phyloP scores from a whole-genome alignment of 2,113 vertebrate genomes.

The Pterocles orientalis region DNA sequence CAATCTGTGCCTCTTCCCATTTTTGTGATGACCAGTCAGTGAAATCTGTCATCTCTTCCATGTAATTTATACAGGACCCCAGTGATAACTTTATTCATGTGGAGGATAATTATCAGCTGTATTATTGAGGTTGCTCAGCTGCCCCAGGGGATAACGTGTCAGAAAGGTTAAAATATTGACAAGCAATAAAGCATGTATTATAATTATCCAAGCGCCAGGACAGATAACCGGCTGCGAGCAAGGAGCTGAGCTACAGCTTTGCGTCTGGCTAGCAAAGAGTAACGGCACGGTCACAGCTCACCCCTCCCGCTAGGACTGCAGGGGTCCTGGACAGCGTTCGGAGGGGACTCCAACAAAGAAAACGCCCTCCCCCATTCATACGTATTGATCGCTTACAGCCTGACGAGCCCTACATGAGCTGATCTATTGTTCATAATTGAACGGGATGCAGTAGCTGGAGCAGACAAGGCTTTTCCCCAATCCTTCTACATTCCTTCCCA shows the following conservation, averaged over 20 bases:
- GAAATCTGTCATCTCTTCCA: conserved; percentile 37
- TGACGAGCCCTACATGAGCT: background rate
- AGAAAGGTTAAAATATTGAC: conserved; percentile 68
- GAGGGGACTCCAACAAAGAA: background rate
- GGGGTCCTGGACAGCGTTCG: background rate
- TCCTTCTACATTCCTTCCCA: background rate
- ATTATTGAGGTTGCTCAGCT: conserved; percentile 54
- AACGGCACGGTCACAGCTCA: background rate
- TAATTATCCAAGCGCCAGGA: conserved; percentile 2
- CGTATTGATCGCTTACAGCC: background rate
- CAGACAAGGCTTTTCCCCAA: background rate
- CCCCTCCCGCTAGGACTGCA: background rate
- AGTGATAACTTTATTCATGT: conserved; percentile 51
- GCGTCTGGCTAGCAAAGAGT: background rate
- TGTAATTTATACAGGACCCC: conserved; percentile 61
- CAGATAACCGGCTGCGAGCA: background rate
- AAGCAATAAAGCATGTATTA: conserved; percentile 44
- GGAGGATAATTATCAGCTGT: conserved; percentile 64
- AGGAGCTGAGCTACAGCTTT: background rate
- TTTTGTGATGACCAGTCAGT: conserved; percentile 14
- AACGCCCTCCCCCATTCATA: background rate
- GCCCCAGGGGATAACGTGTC: conserved; percentile 52
- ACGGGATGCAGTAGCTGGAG: background rate
- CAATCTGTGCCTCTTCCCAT: background rate
- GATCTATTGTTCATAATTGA: background rate